Conservation (phyloP, 2,113 vertebrate species). For the Gobio gobio region DNA sequence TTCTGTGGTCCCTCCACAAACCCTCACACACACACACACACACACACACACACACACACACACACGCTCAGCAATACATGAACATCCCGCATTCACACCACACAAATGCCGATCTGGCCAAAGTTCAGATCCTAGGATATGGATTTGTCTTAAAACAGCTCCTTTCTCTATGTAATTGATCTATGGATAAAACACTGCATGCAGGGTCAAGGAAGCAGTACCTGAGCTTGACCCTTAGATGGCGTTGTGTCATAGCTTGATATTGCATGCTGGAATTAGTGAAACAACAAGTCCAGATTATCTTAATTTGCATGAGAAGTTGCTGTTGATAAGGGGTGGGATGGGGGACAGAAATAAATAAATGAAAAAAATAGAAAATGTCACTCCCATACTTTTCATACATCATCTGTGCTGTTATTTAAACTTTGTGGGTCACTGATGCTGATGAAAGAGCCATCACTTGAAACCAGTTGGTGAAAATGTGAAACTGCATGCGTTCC, state of each 20-base stretch:
- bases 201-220: slow-evolving; percentile 66
- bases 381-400: slow-evolving; percentile 40
- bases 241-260: slow-evolving; percentile 77
- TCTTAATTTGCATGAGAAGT: slow-evolving; percentile 79
- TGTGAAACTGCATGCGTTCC: slow-evolving; percentile 50
- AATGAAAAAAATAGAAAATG: not conserved
- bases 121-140: slow-evolving; percentile 57
- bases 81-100: slow-evolving; percentile 12
- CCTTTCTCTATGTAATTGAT: slow-evolving; percentile 58
- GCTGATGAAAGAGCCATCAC: slow-evolving; percentile 39
- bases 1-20: not conserved
- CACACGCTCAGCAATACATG: slow-evolving; percentile 44
- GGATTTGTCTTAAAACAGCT: slow-evolving; percentile 56
- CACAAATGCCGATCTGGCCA: slow-evolving; percentile 38
- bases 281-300: slow-evolving; percentile 73
- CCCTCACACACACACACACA: slow-evolving; percentile 35
- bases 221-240: slow-evolving; percentile 67
- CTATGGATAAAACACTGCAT: slow-evolving; percentile 75
- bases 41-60: slow-evolving; percentile 34
- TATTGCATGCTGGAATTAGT: slow-evolving; percentile 81
- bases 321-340: slow-evolving; percentile 44
- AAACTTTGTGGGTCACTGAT: slow-evolving; percentile 18
- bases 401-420: slow-evolving; percentile 16
- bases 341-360: slow-evolving; percentile 42
- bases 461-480: slow-evolving; percentile 34